phyloP scores from a whole-genome alignment of 2,797 vertebrate genomes.

The Sandelia bainsii region DNA sequence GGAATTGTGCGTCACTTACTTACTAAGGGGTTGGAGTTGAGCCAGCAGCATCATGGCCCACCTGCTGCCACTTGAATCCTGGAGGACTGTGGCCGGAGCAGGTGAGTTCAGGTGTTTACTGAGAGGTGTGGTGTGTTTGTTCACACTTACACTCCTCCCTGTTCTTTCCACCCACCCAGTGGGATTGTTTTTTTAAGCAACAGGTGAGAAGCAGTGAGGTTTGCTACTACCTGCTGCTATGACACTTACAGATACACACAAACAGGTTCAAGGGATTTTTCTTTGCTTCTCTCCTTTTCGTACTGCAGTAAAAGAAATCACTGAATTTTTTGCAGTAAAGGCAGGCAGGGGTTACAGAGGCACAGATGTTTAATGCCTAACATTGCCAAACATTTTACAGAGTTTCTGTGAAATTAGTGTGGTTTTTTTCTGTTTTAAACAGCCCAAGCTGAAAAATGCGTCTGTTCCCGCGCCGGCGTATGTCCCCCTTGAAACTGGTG shows the following conservation, averaged over 20 bases:
- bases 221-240: constrained; percentile 51
- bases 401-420: background rate
- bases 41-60: constrained; percentile 9
- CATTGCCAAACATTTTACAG: background rate
- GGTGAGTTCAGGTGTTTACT: constrained; percentile 68
- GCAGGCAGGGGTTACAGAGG: background rate
- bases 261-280: constrained; percentile 42
- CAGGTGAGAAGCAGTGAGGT: constrained; percentile 21
- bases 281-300: background rate
- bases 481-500: constrained; percentile 87
- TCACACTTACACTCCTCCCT: constrained; percentile 41
- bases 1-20: constrained; percentile 51
- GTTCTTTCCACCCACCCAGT: constrained; percentile 27
- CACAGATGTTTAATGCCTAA: background rate
- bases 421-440: constrained; percentile 1
- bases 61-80: constrained; percentile 72
- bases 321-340: background rate
- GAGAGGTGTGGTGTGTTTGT: constrained; percentile 80
- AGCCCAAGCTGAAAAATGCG: constrained; percentile 79
- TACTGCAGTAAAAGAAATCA: background rate
- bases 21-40: constrained; percentile 53
- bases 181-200: constrained; percentile 63
- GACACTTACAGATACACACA: constrained; percentile 48
- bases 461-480: constrained; percentile 84
- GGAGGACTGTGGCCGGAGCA: constrained; percentile 57